Evolutionary conservation across 2,797 vertebrate species (phyloP).

Genomic region (Serranus cabrilla): DNA sequence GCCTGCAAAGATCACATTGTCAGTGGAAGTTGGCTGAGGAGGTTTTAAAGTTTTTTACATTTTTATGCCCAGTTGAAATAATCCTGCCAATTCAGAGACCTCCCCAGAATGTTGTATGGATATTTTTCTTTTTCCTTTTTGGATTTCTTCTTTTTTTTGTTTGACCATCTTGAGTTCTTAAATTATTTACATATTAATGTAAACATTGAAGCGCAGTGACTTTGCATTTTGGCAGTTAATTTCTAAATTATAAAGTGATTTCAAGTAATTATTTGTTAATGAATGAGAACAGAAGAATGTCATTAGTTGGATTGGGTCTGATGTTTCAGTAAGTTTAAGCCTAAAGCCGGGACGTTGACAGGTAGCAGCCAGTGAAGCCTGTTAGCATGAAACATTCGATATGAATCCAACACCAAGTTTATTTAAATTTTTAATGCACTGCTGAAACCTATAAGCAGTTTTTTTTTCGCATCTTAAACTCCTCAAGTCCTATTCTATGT

Average conservation of each 20-base stretch:
- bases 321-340: not conserved
- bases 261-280: not conserved
- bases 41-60: not conserved
- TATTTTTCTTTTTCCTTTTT: not conserved
- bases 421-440: no score
- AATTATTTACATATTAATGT: not conserved
- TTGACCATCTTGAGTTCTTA: not conserved
- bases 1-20: not conserved
- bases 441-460: conserved; percentile 1
- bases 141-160: not conserved
- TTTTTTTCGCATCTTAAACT: not conserved
- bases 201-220: not conserved
- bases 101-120: not conserved
- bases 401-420: not conserved
- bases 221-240: not conserved
- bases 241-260: not conserved
- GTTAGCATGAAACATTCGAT: not conserved
- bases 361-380: not conserved
- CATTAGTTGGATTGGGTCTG: not conserved
- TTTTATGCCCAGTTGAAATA: not conserved
- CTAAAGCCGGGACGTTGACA: not conserved
- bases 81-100: not conserved
- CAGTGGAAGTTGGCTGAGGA: not conserved
- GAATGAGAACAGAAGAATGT: not conserved
- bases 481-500: not conserved